Conservation (phyloP, 2,797 vertebrate genomes). For the Neosilurus mollespiculum region DNA sequence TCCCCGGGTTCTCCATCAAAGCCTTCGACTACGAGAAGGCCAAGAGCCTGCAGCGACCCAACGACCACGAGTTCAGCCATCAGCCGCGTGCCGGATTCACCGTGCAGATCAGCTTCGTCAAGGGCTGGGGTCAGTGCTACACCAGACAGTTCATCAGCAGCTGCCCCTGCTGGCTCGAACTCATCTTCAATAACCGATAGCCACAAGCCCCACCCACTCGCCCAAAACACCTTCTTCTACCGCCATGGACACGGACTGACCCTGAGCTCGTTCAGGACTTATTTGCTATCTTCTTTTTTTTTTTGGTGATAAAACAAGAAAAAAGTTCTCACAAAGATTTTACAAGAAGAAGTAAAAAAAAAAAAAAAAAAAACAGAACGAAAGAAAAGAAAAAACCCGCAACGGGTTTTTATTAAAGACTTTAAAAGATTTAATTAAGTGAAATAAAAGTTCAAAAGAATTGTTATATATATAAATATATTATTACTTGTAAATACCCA, state of each 20-base stretch:
- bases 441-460: constrained; percentile 77
- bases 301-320: constrained; percentile 46
- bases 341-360: constrained; percentile 54
- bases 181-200: constrained; percentile 97
- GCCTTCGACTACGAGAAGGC: constrained; percentile 98
- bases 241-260: constrained; percentile 57
- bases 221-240: constrained; percentile 42
- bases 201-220: constrained; percentile 56
- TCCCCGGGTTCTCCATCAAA: constrained; percentile 97
- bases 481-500: constrained; percentile 99
- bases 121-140: constrained; percentile 99
- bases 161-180: constrained; percentile 98
- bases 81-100: constrained; percentile 96
- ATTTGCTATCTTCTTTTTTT: constrained; percentile 46
- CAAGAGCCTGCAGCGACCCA: constrained; percentile 89
- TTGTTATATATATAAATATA: constrained; percentile 99
- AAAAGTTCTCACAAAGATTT: constrained; percentile 58
- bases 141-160: constrained; percentile 98
- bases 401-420: constrained; percentile 81
- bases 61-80: constrained; percentile 97
- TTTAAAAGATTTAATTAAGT: constrained; percentile 89
- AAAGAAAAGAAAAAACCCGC: constrained; percentile 64
- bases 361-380: constrained; percentile 61
- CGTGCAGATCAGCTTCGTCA: constrained; percentile 98
- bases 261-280: constrained; percentile 45